Evolutionary conservation across 2,113 vertebrate species (phyloP).

Genomic region (Argyrosomus japonicus): DNA sequence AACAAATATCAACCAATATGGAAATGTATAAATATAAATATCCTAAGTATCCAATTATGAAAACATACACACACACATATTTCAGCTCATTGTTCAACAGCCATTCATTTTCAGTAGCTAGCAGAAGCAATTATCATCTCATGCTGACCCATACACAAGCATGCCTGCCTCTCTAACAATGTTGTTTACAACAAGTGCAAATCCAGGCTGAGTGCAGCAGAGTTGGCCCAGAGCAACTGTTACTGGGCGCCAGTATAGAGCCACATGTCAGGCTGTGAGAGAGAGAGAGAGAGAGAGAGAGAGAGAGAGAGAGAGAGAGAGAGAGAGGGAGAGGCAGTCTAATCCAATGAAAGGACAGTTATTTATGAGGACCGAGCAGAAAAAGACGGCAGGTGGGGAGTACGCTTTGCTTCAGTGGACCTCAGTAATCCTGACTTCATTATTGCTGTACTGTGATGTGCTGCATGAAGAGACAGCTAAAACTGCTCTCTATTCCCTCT

Average conservation of each 20-base stretch:
- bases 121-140: conserved; percentile 61
- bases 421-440: conserved; percentile 71
- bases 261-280: conserved; percentile 26
- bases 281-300: conserved; percentile 25
- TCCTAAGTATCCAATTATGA: neutral
- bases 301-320: neutral
- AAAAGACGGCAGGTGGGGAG: conserved; percentile 49
- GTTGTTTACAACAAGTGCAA: conserved; percentile 68
- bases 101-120: conserved; percentile 30
- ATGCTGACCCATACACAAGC: conserved; percentile 40
- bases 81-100: conserved; percentile 33
- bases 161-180: conserved; percentile 64
- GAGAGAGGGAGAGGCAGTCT: conserved; percentile 42
- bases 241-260: conserved; percentile 48
- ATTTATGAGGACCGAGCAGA: conserved; percentile 58
- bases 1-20: neutral
- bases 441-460: conserved; percentile 60
- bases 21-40: neutral
- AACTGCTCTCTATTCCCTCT: conserved; percentile 34
- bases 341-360: conserved; percentile 59
- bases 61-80: neutral
- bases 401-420: conserved; percentile 62
- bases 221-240: conserved; percentile 49
- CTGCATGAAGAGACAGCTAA: conserved; percentile 60
- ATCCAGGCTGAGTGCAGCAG: conserved; percentile 45